A percentile compares a stretch with the other conserved stretches of the same genome.
These are phyloP conservation scores for Hololepta plana DNA, from an alignment of 2,888 invertebrate species.

Conservation along the genomic window DNA sequence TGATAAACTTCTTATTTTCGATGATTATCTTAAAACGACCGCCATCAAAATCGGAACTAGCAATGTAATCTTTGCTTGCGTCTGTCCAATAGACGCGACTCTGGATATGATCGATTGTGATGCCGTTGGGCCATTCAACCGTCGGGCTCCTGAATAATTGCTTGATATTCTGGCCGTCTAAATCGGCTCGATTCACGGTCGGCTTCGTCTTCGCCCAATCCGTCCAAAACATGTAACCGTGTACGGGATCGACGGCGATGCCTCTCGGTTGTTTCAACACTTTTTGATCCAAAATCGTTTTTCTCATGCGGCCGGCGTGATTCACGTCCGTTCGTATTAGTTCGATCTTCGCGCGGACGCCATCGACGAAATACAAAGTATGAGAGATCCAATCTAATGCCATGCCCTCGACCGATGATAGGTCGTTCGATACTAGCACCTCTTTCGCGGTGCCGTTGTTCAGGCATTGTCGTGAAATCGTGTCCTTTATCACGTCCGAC, in stretches of 20 bases:
- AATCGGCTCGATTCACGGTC: conserved; percentile 57
- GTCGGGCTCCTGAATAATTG: conserved; percentile 43
- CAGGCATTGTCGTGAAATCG: conserved; percentile 61
- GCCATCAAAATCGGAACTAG: conserved; percentile 56
- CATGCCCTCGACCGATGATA: conserved; percentile 75
- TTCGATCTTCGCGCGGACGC: conserved; percentile 59
- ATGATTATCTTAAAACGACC: conserved; percentile 42
- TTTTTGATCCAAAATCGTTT: conserved; percentile 47
- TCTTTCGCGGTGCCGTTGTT: conserved; percentile 37
- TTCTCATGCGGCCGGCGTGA: conserved; percentile 51
- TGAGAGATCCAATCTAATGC: conserved; percentile 79
- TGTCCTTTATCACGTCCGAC: conserved; percentile 68
- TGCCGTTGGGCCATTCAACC: conserved; percentile 76
- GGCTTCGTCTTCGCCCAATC: conserved; percentile 72
- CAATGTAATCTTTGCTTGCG: conserved; percentile 65
- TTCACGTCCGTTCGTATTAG: conserved; percentile 50
- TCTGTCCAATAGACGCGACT: conserved; percentile 80
- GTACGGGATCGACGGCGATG: conserved; percentile 66
- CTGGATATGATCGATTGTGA: conserved; percentile 64
- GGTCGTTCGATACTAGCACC: conserved; percentile 46
- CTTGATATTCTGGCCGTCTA: conserved; percentile 56
- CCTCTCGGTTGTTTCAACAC: conserved; percentile 48
- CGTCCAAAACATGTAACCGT: conserved; percentile 72
- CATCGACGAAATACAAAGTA: conserved; percentile 76
- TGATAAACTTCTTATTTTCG: conserved; percentile 40